Base-by-base conservation (phyloP, 2,797 vertebrate genomes). In the Gambelia wislizenii region DNA sequence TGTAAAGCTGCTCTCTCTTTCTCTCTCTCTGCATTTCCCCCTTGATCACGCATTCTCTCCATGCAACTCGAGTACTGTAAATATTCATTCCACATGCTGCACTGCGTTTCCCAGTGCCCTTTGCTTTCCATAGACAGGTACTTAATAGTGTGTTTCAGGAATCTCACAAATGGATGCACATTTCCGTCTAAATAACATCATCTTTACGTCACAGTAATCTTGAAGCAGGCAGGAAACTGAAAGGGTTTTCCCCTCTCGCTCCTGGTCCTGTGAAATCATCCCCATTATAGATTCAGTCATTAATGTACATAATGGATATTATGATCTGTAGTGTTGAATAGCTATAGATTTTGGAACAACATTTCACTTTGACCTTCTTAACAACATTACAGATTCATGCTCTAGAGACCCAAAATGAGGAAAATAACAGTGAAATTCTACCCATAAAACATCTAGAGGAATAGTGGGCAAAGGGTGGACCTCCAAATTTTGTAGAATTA, bases 141-240 rank as follows among this genome's bases (percentile, higher is more conserved):
- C 77, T 79, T 94, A 93, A 93, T 89, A 84, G 84, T 59, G 87
- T 87, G 49, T 85, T 70, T 83, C 30, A 86, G 84, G 64, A 59
- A 75, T 33, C 92, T 94, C 89, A 77, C 81, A 91, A 93, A 88
- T 80, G 90, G 83, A 92, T 87, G 83, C 0, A 0, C 70, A 59
- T 18, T 44, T 95, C 61, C 56, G 56, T 27, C 80, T 79, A 5
- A 1, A 84, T 27, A 85, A 87, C 85, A 89, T 76, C 49, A 61
- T 78, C 82, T 83, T 85, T 84, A 84, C 80, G 67, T 87, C 89
- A 80, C 85, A 72, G 91, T 54, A 13, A 20, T 36, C 75, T 20
- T 13, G 36, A 89, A 47, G 7, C 2, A 22, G 1, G 20, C 64
- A 59, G 67, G 49, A 74, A 87, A 82, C 22, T 1, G 49, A 2